A percentile compares a stretch with the other conserved stretches of the same genome.
phyloP scores from a whole-genome alignment of 2,888 invertebrate genomes.

The Drosophila setosimentum region DNA sequence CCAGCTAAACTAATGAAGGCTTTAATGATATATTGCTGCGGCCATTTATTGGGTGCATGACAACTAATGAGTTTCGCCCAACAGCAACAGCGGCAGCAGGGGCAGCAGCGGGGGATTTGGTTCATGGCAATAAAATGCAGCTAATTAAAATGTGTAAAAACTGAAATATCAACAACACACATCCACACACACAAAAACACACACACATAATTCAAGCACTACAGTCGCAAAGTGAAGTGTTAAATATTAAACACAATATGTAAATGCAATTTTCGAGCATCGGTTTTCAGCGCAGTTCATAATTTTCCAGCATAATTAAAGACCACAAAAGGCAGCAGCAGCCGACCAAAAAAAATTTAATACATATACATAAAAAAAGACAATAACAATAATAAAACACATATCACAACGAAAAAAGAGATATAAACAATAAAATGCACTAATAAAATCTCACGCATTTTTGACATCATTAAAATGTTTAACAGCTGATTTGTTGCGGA shows the following conservation, averaged over 20 bases:
- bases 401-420: slow-evolving; percentile 17
- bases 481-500: slow-evolving; percentile 50
- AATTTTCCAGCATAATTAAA: slow-evolving; percentile 66
- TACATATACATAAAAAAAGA: not conserved
- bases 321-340: slow-evolving; percentile 46
- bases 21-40: slow-evolving; percentile 76
- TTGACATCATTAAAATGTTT: slow-evolving; percentile 68
- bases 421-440: slow-evolving; percentile 65
- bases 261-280: slow-evolving; percentile 60
- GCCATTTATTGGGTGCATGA: slow-evolving; percentile 59
- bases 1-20: slow-evolving; percentile 79
- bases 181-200: not conserved
- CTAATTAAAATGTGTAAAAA: slow-evolving; percentile 75
- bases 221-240: slow-evolving; percentile 39
- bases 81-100: not conserved
- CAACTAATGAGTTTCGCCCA: slow-evolving; percentile 57
- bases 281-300: slow-evolving; percentile 33
- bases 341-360: slow-evolving; percentile 14
- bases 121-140: slow-evolving; percentile 69
- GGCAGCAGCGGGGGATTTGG: slow-evolving; percentile 3
- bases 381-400: slow-evolving; percentile 18
- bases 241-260: slow-evolving; percentile 71
- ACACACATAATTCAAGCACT: slow-evolving; percentile 2
- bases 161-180: not conserved
- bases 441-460: slow-evolving; percentile 72